Evolutionary conservation across 2,113 vertebrate species (phyloP).

Genomic region (Etia nguti): DNA sequence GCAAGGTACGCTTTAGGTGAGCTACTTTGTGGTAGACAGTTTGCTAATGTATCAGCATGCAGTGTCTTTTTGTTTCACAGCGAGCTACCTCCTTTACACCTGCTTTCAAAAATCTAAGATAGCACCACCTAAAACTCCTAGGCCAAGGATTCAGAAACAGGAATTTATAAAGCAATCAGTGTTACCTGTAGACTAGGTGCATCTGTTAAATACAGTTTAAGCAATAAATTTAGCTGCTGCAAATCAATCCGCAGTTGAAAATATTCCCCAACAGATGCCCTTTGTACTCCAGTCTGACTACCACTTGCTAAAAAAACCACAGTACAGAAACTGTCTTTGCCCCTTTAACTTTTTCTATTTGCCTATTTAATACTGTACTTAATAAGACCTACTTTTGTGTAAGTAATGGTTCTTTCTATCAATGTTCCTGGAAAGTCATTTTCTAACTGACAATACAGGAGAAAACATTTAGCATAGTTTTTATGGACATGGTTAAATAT

Average conservation of each 20-base stretch:
- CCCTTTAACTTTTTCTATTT: neutral
- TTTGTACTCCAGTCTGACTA: neutral
- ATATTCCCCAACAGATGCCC: neutral
- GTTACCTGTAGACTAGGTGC: neutral
- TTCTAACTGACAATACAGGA: neutral
- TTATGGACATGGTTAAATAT: neutral
- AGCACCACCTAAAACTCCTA: neutral
- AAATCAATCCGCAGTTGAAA: neutral
- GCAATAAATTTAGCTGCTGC: neutral
- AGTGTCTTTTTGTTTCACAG: neutral
- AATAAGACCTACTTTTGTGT: neutral
- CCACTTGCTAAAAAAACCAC: neutral
- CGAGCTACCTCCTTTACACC: neutral
- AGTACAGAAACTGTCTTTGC: neutral
- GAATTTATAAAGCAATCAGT: neutral
- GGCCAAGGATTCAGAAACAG: neutral
- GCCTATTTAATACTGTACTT: neutral
- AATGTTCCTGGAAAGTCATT: neutral
- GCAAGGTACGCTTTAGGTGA: neutral
- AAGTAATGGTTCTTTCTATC: neutral
- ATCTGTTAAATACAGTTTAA: neutral
- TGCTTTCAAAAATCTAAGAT: neutral
- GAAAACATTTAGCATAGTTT: neutral
- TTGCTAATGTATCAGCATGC: neutral
- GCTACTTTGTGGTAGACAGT: neutral